Percentiles rank a stretch among this genome's conserved stretches.
Conservation (phyloP, 1,140 invertebrate genomes). For the Neuroterus valhalla region DNA sequence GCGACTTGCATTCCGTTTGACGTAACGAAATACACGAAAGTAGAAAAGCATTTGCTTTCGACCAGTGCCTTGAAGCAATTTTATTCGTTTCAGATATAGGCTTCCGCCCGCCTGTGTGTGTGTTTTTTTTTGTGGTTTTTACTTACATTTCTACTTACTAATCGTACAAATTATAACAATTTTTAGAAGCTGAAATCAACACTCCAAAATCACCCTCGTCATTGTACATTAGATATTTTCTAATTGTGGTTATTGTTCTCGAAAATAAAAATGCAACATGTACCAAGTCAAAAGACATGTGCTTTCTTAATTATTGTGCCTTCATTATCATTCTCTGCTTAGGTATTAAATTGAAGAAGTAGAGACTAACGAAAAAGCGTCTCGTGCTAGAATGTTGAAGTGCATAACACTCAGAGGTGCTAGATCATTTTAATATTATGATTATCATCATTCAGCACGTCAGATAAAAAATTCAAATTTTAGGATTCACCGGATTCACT, state of each 20-base stretch:
- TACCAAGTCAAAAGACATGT: constrained; percentile 59
- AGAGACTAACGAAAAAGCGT: constrained; percentile 33
- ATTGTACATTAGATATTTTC: background rate
- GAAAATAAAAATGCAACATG: constrained; percentile 58
- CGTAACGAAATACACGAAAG: too few species aligned
- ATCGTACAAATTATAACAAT: background rate
- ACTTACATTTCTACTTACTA: too few species aligned
- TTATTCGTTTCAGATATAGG: too few species aligned
- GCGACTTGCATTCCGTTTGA: too few species aligned
- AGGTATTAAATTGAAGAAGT: constrained; percentile 2
- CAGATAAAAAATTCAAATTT: constrained; percentile 26
- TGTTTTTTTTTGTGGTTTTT: background rate
- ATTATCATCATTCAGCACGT: constrained; percentile 1
- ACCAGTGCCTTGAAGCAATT: too few species aligned
- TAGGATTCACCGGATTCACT: background rate
- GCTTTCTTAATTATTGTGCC: constrained; percentile 70
- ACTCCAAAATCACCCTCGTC: background rate
- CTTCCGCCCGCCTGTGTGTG: background rate
- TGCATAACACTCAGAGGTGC: constrained; percentile 31
- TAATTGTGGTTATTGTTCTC: constrained; percentile 23
- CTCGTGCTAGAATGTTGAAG: constrained; percentile 29
- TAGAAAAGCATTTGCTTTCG: too few species aligned
- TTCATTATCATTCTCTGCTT: constrained; percentile 54
- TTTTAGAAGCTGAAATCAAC: background rate
- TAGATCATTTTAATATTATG: constrained; percentile 29